Conservation (phyloP, 2,797 vertebrate genomes). For the Prionace glauca region DNA sequence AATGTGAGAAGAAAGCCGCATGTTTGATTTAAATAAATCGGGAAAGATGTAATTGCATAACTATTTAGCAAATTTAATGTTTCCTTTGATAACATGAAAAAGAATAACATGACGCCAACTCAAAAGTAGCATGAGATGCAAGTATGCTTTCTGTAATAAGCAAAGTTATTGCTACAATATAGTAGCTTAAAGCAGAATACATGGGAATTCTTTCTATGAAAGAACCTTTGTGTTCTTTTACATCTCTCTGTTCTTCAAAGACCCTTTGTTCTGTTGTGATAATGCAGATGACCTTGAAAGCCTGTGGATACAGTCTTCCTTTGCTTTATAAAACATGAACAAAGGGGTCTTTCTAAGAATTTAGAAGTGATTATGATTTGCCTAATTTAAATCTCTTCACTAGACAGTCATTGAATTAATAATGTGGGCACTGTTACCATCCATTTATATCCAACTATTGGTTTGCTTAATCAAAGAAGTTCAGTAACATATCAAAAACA, state of each 20-base stretch:
- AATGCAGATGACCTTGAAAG: conserved; percentile 53
- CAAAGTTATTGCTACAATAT: not conserved
- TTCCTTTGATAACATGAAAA: not conserved
- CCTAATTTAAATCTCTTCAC: conserved; percentile 32
- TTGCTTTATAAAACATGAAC: conserved; percentile 38
- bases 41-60: not conserved
- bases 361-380: conserved; percentile 43
- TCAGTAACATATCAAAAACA: conserved; percentile 25
- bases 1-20: not conserved
- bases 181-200: conserved; percentile 45
- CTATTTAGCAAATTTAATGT: not conserved
- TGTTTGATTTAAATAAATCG: not conserved
- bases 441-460: conserved; percentile 24
- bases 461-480: not conserved
- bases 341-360: conserved; percentile 61
- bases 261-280: conserved; percentile 53
- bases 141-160: conserved; percentile 3
- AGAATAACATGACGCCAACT: not conserved
- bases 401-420: conserved; percentile 23
- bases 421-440: not conserved
- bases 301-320: conserved; percentile 43
- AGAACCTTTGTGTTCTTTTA: conserved; percentile 47
- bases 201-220: conserved; percentile 49
- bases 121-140: not conserved
- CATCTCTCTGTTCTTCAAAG: conserved; percentile 52